phyloP scores from a whole-genome alignment of 1,140 invertebrate genomes.

The Acromyrmex heyeri region DNA sequence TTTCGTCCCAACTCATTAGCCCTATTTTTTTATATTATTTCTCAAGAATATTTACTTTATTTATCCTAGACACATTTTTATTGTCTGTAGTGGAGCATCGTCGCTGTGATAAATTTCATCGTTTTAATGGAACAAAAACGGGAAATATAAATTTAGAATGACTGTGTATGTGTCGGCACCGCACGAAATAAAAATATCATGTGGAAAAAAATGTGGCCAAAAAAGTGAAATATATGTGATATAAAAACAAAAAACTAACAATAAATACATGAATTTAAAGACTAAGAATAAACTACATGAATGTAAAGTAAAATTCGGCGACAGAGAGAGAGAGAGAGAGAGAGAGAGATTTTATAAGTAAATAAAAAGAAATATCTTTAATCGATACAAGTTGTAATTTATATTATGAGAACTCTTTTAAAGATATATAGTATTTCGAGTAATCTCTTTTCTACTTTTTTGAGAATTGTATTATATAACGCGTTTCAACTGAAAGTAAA shows the following conservation, averaged over 20 bases:
- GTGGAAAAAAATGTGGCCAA: neutral
- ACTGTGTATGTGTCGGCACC: neutral
- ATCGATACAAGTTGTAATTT: neutral
- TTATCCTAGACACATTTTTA: constrained; percentile 5
- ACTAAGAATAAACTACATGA: neutral
- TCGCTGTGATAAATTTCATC: constrained; percentile 28
- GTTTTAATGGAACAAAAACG: constrained; percentile 10
- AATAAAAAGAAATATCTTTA: constrained; percentile 19
- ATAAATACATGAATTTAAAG: constrained; percentile 3
- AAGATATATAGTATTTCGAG: neutral
- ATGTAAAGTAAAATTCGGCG: neutral
- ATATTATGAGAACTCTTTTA: neutral
- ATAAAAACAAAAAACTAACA: constrained; percentile 16
- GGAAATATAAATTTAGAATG: constrained; percentile 40
- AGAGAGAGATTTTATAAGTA: neutral
- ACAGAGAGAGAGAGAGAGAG: neutral
- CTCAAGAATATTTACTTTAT: constrained; percentile 34
- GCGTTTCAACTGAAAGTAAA: neutral
- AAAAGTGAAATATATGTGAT: constrained; percentile 30
- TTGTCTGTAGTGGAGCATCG: neutral
- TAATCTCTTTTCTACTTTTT: neutral
- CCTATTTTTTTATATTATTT: no score
- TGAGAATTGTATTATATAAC: neutral
- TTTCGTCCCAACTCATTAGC: no score
- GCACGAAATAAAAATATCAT: constrained; percentile 11